phyloP scores from a whole-genome alignment of 2,797 vertebrate genomes.

The Chaunax sp. region DNA sequence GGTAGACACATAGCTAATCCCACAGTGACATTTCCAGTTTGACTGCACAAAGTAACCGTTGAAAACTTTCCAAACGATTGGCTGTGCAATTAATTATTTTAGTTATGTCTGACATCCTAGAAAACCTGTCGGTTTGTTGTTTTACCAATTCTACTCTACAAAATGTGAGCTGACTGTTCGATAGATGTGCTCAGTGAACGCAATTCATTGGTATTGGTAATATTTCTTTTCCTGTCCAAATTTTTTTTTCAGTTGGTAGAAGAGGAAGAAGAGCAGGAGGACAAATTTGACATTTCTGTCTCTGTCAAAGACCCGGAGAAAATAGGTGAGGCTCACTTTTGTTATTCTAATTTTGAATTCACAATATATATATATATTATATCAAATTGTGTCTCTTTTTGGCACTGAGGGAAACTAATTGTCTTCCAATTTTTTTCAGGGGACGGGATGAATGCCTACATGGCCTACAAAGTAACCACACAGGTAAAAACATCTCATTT shows the following conservation, averaged over 20 bases:
- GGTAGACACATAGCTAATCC: slow-evolving; percentile 80
- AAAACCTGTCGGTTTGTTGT: too few relatives aligned
- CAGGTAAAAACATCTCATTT: slow-evolving; percentile 83
- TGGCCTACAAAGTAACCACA: slow-evolving; percentile 96
- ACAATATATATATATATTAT: too few relatives aligned
- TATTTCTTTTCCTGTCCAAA: too few relatives aligned
- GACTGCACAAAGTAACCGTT: slow-evolving; percentile 3
- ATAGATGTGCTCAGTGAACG: neutral
- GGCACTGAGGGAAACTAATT: too few relatives aligned
- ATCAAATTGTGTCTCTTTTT: neutral
- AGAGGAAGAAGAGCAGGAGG: slow-evolving; percentile 88
- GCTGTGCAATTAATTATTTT: too few relatives aligned
- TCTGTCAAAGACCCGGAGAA: slow-evolving; percentile 96
- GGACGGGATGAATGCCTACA: slow-evolving; percentile 98
- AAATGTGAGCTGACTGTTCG: neutral
- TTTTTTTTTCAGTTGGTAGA: slow-evolving; percentile 86
- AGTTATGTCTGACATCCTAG: too few relatives aligned
- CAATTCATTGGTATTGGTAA: too few relatives aligned
- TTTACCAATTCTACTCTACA: neutral
- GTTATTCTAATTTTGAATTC: too few relatives aligned
- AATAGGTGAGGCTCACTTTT: slow-evolving; percentile 86
- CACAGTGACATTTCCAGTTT: neutral
- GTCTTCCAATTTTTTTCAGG: slow-evolving; percentile 74
- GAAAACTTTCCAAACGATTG: neutral
- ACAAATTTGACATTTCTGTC: slow-evolving; percentile 91